These are phyloP conservation scores for Polylopha cassiicola DNA, from an alignment of 2,888 invertebrate genomes.

Conservation along the genomic window DNA sequence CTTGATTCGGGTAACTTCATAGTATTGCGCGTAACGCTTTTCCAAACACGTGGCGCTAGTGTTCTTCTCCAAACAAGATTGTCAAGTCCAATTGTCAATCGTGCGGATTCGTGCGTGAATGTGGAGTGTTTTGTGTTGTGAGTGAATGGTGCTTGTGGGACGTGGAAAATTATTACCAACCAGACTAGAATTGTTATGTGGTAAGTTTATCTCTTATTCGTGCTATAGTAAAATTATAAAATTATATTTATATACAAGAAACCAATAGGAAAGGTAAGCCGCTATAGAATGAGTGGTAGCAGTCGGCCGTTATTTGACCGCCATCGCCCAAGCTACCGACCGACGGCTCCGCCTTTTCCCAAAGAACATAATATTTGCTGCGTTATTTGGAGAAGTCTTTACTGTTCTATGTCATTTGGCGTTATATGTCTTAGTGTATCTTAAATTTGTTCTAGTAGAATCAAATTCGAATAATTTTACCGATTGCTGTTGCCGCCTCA, in stretches of 20 bases:
- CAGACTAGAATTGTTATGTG: slow-evolving; percentile 62
- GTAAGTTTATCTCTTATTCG: slow-evolving; percentile 49
- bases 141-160: slow-evolving; percentile 51
- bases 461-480: slow-evolving; percentile 15
- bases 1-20: slow-evolving; percentile 24
- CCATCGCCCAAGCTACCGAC: slow-evolving; percentile 68
- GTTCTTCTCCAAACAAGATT: slow-evolving; percentile 29
- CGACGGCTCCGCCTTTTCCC: slow-evolving; percentile 58
- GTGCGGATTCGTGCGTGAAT: slow-evolving; percentile 35
- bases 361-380: slow-evolving; percentile 13
- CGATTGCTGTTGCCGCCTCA: slow-evolving; percentile 20
- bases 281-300: slow-evolving; percentile 19
- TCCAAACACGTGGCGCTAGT: slow-evolving; percentile 61
- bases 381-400: neutral
- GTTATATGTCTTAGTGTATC: neutral
- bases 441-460: neutral
- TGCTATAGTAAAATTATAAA: neutral
- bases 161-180: slow-evolving; percentile 44
- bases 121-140: slow-evolving; percentile 71
- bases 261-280: slow-evolving; percentile 16
- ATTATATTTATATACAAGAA: too few relatives aligned
- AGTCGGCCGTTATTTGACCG: slow-evolving; percentile 71
- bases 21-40: slow-evolving; percentile 23
- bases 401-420: slow-evolving; percentile 1
- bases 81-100: slow-evolving; percentile 31